phyloP scores from a whole-genome alignment of 2,797 vertebrate species.

The Syncerus caffer region DNA sequence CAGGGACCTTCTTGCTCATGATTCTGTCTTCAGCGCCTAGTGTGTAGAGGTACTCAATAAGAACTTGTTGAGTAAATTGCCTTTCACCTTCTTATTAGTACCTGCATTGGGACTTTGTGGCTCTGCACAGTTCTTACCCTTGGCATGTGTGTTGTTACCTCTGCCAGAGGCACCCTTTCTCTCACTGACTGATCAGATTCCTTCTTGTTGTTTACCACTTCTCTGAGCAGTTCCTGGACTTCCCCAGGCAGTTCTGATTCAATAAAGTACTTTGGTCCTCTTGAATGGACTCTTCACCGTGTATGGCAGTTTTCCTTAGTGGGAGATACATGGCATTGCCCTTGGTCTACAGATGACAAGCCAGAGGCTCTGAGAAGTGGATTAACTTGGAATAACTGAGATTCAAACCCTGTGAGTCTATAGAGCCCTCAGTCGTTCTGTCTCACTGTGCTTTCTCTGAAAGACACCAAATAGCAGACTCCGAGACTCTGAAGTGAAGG shows the following conservation, averaged over 20 bases:
- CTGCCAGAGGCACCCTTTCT: not conserved
- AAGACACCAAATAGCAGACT: not conserved
- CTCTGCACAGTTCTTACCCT: not conserved
- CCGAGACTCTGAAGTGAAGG: not conserved
- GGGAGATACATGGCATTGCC: not conserved
- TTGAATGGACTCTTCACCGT: not conserved
- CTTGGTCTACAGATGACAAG: not conserved
- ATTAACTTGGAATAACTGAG: conserved; percentile 26
- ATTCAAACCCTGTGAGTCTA: not conserved
- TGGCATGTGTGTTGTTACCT: not conserved
- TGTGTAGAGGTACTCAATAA: not conserved
- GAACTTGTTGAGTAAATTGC: not conserved
- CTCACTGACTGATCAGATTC: not conserved
- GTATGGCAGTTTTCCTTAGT: not conserved
- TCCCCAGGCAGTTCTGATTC: conserved; percentile 4
- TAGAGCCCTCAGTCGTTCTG: not conserved
- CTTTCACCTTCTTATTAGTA: not conserved
- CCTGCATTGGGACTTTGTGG: not conserved
- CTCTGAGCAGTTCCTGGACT: conserved; percentile 5
- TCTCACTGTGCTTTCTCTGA: not conserved
- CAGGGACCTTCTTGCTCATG: not conserved
- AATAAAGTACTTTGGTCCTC: not conserved
- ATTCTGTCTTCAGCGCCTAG: not conserved
- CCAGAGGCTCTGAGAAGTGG: not conserved
- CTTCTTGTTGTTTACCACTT: conserved; percentile 8